Evolutionary conservation across 2,797 vertebrate species (phyloP), one percentile per base, ranked within the genome.

Genomic region (Arremon brunneinucha): DNA sequence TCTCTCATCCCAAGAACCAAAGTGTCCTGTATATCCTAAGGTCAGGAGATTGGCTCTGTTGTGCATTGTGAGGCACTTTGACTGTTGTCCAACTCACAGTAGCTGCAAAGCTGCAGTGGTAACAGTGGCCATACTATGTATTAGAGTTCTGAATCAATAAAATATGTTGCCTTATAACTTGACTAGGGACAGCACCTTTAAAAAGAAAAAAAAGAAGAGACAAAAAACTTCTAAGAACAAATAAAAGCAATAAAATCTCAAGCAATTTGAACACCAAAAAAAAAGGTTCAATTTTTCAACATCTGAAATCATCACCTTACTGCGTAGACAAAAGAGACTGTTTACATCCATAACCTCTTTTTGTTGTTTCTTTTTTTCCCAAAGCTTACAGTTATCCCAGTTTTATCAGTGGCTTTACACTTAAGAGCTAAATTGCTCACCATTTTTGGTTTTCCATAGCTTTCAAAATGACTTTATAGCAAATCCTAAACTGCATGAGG

Each of bases 61-160:
- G 91, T 93, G 95, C 94, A 75, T 81, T 60, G 7, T 62, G 50
- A 44, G 97, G 96, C 94, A 96, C 87, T 23, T 85, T 92, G 93
- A 95, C 95, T 96, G 76, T 92, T 94, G 89, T 93, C 92, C 80
- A 90, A 72, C 90, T 87, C 86, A 43, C 78, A 8, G 95, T 92
- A 95, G 95, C 93, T 87, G 76, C 10, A 10, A 95, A 96, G 94
- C 95, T 95, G 74, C 95, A 81, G 95, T 94, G 76, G 22, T 87
- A 79, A 95, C 96, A 98, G 98, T 98, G 98, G 98, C 98, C 98
- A 98, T 98, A 98, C 67, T 92, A 98, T 96, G 86, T 95, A 84
- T 93, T 94, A 97, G 94, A 98, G 98, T 97, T 98, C 98, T 98
- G 98, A 98, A 97, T 97, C 96, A 95, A 92, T 97, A 78, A 97